phyloP scores from a whole-genome alignment of 2,888 invertebrate species.

The Dermolepida albohirtum region DNA sequence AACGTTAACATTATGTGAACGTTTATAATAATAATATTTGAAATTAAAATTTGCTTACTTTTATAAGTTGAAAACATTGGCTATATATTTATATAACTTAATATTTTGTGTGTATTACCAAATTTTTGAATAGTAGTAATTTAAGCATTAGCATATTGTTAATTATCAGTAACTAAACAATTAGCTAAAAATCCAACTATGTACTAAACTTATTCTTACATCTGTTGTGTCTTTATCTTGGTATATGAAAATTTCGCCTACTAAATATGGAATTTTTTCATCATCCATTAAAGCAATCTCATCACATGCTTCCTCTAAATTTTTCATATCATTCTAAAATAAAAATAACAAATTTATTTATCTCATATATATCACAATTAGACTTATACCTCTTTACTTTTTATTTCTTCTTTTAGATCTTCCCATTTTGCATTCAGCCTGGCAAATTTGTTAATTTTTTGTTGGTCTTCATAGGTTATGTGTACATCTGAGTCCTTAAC shows the following conservation, averaged over 20 bases:
- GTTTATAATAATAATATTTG: too few relatives aligned
- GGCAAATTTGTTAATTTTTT: constrained; percentile 97
- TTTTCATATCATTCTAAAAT: constrained; percentile 85
- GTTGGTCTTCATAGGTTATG: constrained; percentile 96
- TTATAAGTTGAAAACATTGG: too few relatives aligned
- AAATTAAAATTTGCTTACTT: too few relatives aligned
- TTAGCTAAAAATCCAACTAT: not conserved
- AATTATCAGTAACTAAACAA: not conserved
- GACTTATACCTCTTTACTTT: constrained; percentile 76
- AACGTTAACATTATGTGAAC: too few relatives aligned
- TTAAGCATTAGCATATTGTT: too few relatives aligned
- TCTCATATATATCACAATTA: not conserved
- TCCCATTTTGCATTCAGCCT: constrained; percentile 92
- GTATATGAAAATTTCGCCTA: constrained; percentile 91
- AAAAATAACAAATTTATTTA: constrained; percentile 38
- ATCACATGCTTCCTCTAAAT: constrained; percentile 92
- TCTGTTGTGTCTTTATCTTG: constrained; percentile 81
- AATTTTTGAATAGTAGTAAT: too few relatives aligned
- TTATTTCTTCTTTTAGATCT: constrained; percentile 89
- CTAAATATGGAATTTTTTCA: constrained; percentile 82
- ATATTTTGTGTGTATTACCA: too few relatives aligned
- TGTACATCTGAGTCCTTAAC: constrained; percentile 88
- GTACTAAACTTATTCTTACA: constrained; percentile 64
- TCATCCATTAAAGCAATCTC: constrained; percentile 85
- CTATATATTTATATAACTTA: too few relatives aligned